phyloP scores from a whole-genome alignment of 2,113 vertebrate genomes.

The Bostrychus sinensis region DNA sequence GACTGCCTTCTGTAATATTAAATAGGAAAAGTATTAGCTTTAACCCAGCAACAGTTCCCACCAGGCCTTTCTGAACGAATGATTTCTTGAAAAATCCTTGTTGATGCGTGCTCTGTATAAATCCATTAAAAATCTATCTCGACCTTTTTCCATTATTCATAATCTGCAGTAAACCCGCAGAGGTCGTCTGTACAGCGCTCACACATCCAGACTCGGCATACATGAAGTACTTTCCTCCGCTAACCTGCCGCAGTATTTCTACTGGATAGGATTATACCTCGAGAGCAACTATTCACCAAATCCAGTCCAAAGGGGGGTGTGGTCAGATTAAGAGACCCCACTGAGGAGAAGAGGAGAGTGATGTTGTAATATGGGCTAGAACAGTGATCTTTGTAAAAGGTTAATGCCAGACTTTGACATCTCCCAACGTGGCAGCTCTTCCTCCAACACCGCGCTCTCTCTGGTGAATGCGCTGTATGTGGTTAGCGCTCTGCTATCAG shows the following conservation, averaged over 20 bases:
- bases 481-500: slow-evolving; percentile 23
- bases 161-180: slow-evolving; percentile 54
- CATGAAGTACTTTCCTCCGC: slow-evolving; percentile 2
- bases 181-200: slow-evolving; percentile 30
- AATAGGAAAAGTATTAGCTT: too few relatives aligned
- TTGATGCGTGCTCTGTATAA: slow-evolving; percentile 50
- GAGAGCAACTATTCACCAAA: slow-evolving; percentile 11
- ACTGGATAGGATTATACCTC: slow-evolving; percentile 3
- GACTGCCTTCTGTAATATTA: too few relatives aligned
- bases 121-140: slow-evolving; percentile 63
- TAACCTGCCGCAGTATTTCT: slow-evolving; percentile 10
- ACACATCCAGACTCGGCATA: slow-evolving; percentile 6
- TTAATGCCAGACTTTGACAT: neutral
- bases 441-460: slow-evolving; percentile 16
- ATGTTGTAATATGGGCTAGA: neutral
- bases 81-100: slow-evolving; percentile 36
- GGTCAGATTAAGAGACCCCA: neutral
- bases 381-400: neutral
- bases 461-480: slow-evolving; percentile 5
- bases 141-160: slow-evolving; percentile 75
- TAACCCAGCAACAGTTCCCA: neutral
- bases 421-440: slow-evolving; percentile 9
- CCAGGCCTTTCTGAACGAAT: slow-evolving; percentile 19
- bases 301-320: slow-evolving; percentile 1
- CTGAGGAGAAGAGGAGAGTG: neutral